Conservation (phyloP, 2,797 vertebrate genomes). For the Microctenopoma lineatum region DNA sequence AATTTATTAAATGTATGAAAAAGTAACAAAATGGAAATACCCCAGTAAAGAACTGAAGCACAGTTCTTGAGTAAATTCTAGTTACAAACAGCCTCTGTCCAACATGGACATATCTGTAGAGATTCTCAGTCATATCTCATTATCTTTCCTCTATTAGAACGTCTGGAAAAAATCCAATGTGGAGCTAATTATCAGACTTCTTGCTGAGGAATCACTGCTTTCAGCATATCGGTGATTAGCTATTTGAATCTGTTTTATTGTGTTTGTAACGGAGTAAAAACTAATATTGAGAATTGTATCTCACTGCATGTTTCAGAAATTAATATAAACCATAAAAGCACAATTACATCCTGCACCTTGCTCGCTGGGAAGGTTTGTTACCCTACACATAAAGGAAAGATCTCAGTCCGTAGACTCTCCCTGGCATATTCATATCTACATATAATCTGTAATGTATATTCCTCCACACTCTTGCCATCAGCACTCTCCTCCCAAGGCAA, state of each 20-base stretch:
- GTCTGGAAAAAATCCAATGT: not conserved
- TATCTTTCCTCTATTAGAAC: not conserved
- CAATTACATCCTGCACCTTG: not conserved
- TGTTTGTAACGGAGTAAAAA: too few species aligned
- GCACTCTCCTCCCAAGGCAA: constrained; percentile 30
- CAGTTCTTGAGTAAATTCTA: too few species aligned
- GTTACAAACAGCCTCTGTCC: too few species aligned
- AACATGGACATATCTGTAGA: too few species aligned
- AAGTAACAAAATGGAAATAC: too few species aligned
- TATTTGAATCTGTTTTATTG: too few species aligned
- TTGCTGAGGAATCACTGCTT: not conserved
- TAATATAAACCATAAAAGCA: not conserved
- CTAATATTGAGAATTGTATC: not conserved
- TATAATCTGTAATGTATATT: constrained; percentile 23
- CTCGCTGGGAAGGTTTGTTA: too few species aligned
- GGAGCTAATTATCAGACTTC: not conserved
- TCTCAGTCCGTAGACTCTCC: too few species aligned
- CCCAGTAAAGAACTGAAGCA: too few species aligned
- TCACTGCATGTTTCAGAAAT: not conserved
- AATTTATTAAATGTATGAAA: too few species aligned
- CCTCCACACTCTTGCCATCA: not conserved
- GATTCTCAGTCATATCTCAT: too few species aligned
- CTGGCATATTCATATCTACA: not conserved
- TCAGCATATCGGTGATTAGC: not conserved
- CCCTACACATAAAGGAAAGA: too few species aligned